Evolutionary conservation across 1,140 invertebrate genomes (phyloP).

Genomic region (Drosophila neocordata): DNA sequence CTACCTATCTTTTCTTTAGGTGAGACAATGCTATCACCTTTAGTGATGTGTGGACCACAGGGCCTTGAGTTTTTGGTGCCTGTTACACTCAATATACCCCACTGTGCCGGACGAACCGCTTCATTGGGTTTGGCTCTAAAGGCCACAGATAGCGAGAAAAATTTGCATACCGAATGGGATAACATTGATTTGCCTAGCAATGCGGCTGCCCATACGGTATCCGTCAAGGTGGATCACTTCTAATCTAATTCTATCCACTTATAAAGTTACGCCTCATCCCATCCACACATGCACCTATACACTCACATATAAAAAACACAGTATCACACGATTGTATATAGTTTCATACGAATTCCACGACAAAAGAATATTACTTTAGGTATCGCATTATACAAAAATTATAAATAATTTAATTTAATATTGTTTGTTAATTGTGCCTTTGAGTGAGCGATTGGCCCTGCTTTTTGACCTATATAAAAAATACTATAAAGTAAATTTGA

Average conservation of each 20-base stretch:
- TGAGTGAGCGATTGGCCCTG: constrained; percentile 70
- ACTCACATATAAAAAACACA: not conserved
- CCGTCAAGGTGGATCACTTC: constrained; percentile 95
- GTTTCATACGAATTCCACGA: constrained; percentile 59
- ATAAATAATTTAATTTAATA: constrained; percentile 61
- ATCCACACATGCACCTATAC: constrained; percentile 7
- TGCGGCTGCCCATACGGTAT: constrained; percentile 92
- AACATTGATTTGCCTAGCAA: constrained; percentile 89
- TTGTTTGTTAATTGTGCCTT: constrained; percentile 79
- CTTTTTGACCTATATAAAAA: constrained; percentile 47
- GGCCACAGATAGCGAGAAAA: constrained; percentile 90
- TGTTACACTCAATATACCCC: constrained; percentile 92
- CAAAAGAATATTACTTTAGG: constrained; percentile 40
- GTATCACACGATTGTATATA: constrained; percentile 63
- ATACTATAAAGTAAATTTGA: constrained; percentile 23
- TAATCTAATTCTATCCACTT: constrained; percentile 73
- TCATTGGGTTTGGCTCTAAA: constrained; percentile 89
- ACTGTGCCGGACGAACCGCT: constrained; percentile 88
- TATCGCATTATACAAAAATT: constrained; percentile 54
- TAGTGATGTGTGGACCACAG: constrained; percentile 97
- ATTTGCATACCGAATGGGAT: constrained; percentile 88
- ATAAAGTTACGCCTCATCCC: constrained; percentile 38
- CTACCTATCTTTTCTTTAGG: constrained; percentile 84
- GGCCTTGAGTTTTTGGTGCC: constrained; percentile 93
- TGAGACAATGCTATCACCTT: constrained; percentile 95